Evolutionary conservation across 2,797 vertebrate species (phyloP).

Genomic region (Hozukius guyotensis): DNA sequence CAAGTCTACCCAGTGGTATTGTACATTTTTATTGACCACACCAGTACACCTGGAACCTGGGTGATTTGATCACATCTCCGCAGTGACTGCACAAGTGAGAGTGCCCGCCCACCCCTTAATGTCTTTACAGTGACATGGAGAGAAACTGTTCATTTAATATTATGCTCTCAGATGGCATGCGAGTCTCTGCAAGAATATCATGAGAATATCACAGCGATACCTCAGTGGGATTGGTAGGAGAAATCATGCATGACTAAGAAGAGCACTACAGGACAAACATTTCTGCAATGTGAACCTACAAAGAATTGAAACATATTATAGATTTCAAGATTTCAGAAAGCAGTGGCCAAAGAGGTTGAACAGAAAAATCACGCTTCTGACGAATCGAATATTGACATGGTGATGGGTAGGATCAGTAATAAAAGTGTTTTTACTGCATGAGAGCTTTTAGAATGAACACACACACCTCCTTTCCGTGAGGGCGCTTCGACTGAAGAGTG

Average conservation of each 20-base stretch:
- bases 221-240: not conserved
- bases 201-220: not conserved
- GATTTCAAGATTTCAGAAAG: slow-evolving; percentile 13
- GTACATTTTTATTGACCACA: slow-evolving; percentile 11
- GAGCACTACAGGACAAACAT: not conserved
- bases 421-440: slow-evolving; percentile 30
- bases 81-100: not conserved
- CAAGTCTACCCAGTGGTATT: not conserved
- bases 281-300: not conserved
- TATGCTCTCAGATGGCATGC: not conserved
- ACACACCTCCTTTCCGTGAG: slow-evolving; percentile 90
- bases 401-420: slow-evolving; percentile 23
- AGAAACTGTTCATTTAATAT: not conserved
- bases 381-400: slow-evolving; percentile 6
- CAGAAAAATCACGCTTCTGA: not conserved
- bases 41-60: not conserved
- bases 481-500: slow-evolving; percentile 92
- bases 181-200: not conserved
- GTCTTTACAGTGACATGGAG: slow-evolving; percentile 4
- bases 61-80: slow-evolving; percentile 28
- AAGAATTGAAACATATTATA: not conserved
- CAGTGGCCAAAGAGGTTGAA: not conserved
- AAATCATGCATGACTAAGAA: not conserved
- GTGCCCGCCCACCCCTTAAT: not conserved
- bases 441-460: slow-evolving; percentile 31